Base-by-base conservation (phyloP, 2,888 invertebrate species). In the Patella ulyssiponensis region DNA sequence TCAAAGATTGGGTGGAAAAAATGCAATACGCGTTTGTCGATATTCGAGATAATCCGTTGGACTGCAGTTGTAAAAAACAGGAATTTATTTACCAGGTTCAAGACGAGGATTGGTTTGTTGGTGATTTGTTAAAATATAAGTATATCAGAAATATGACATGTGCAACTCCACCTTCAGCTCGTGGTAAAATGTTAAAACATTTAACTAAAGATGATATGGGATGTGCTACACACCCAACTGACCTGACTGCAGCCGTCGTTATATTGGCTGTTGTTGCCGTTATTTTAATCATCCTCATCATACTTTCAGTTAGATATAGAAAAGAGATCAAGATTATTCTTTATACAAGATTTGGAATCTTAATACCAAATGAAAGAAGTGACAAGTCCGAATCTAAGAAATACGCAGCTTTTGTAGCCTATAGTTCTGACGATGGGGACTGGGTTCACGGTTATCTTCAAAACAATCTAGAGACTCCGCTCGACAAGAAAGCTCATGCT, bases 361-460 rank as follows among this genome's bases (percentile, higher is more conserved):
- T 86, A 15, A 77, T 88, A n/a, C 87, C 88, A 0, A 86, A 87
- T 71, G 81, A 79, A 14, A 72, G 23, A 7, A 23, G 23, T 23
- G 64, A 64, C 23, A 64, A 64, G 1, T 23, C 11, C 2, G 64
- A 64, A 64, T 20, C 20, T 12, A 83, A 82, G 74, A 76, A 20
- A n/a, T 97, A 95, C 92, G 97, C 97, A 92, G 96, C 96, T 74
- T 97, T 97, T 92, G 94, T 97, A 85, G 96, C 96, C 91, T 97
- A 97, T 92, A 96, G 96, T 92, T 95, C 95, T 69, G 96, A 96
- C 92, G 96, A 97, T 92, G 96, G 96, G 91, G 94, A 95, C 75
- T 96, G 96, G 94, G 96, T 96, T 69, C 94, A 95, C 64, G 95
- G 96, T 89, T 95, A 96, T 87, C 93, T 96, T 69, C 95, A 95